Evolutionary conservation across 2,888 invertebrate species (phyloP).

Genomic region (Acronicta leporina): DNA sequence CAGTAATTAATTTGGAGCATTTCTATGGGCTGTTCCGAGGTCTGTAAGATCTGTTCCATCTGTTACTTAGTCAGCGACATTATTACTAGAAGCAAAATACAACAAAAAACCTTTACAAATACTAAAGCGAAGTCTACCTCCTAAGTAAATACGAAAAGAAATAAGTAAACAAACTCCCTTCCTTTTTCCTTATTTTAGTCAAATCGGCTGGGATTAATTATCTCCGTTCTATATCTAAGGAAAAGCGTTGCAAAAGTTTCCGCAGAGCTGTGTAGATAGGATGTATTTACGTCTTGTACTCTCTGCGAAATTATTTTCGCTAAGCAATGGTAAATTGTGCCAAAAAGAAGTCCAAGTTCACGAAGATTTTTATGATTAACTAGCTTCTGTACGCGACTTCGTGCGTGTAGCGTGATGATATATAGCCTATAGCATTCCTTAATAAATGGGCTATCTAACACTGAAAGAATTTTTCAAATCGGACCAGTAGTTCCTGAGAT

Average conservation of each 20-base stretch:
- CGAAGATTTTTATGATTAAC: too few species aligned
- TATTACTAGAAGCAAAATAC: neutral
- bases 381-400: too few species aligned
- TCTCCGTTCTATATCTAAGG: conserved; percentile 56
- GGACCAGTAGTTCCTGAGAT: too few species aligned
- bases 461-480: too few species aligned
- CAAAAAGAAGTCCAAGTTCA: neutral
- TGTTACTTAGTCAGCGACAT: too few species aligned
- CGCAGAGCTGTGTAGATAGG: neutral
- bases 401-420: too few species aligned
- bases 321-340: neutral
- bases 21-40: too few species aligned
- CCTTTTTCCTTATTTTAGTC: conserved; percentile 63
- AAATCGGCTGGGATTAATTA: conserved; percentile 71
- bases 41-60: too few species aligned
- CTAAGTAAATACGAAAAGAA: conserved; percentile 17
- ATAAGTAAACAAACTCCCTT: conserved; percentile 37
- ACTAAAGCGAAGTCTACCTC: conserved; percentile 10
- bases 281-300: conserved; percentile 1
- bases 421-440: too few species aligned
- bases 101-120: conserved; percentile 11
- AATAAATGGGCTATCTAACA: too few species aligned
- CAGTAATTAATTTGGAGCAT: too few species aligned
- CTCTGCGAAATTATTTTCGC: neutral
- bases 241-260: conserved; percentile 16